Base-by-base conservation (phyloP, 2,113 vertebrate species). In the Caloenas nicobarica region DNA sequence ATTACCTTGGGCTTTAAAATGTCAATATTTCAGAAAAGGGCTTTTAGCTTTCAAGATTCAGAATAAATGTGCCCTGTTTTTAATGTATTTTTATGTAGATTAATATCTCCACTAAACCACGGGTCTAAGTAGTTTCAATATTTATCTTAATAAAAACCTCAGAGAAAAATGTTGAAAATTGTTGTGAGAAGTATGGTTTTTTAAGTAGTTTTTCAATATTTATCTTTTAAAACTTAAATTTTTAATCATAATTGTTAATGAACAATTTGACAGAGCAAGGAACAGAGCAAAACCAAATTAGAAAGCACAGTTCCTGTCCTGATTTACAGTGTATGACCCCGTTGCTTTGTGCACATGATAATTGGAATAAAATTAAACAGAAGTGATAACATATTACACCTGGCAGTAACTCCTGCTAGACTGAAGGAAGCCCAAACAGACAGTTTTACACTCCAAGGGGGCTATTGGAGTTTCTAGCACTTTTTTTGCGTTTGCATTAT, bases 401-500 rank as follows among this genome's bases (percentile, higher is more conserved):
- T 40, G 16, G 10, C 29, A 48, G 46, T n/a, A 62, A 50, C 42
- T 57, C 24, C 86, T 73, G 64, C 50, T 56, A 17, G n/a, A 18
- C 34, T 21, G 50, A 51, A 62, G 0, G 0, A 80, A 22, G 56
- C 16, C 54, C 40, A 66, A 1, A 10, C 71, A 53, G 48, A 19
- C 53, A 22, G 31, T 1, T 29, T 57, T 4, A 40, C 73, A 44
- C 33, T 81, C 46, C 5, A 0, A 0, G 0, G 64, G 17, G 10
- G 8, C 33, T 84, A 9, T 0, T 40, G 64, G 31, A 51, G 16
- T 21, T 79, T 66, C 44, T 23, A 15, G 31, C 24, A 12, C 16
- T 77, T 90, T 40, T 53, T 4, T 2, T n/a, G n/a, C 6, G 0
- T 18, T 9, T 8, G 25, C 1, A 0, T 31, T 86, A 29, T 38